Base-by-base conservation (phyloP, 2,113 vertebrate genomes). In the Myrmophylax atrothorax region DNA sequence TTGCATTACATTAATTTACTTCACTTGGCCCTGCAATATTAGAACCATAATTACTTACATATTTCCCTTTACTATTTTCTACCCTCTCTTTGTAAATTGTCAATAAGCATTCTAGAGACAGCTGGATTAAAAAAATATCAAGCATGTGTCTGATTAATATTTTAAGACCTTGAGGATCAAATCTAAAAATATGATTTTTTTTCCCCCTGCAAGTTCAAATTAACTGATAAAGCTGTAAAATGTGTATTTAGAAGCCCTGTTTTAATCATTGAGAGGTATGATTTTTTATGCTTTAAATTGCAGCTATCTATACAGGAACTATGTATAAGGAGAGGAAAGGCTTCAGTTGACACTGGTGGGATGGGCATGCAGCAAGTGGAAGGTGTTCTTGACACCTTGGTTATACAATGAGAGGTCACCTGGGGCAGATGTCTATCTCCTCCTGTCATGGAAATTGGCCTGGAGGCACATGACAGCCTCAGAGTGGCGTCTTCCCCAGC, bases 81-180 rank as follows among this genome's bases (percentile, higher is more conserved):
- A 97, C 97, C 97, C 96, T 95, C 94, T 97, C 96, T 97, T 96
- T 96, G 86, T 96, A 97, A 97, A 97, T 96, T 97, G 96, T 97
- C 98, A 98, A 94, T 97, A 98, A 97, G 97, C 90, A 93, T 97
- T 97, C 95, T 96, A 92, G 94, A 97, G 97, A 96, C 94, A 97
- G 94, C 93, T 98, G 94, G 96, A 97, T 98, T 91, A 84, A 97
- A 95, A 97, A 97, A 93, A 73, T 12, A 68, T 18, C 0, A 5
- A 98, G 96, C 97, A 97, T 97, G 97, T 97, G 97, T 97, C 96
- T 96, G 94, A 98, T 98, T 98, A 98, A 98, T 98, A 98, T 98
- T 98, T 98, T 96, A 98, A 98, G 97, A 97, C 94, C 82, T 84
- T 95, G 88, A 96, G 89, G 95, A 98, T 98, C 93, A 97, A 97